Conservation (phyloP, 35 echinoderm and acorn worm genomes). For the Apostichopus japonicus region DNA sequence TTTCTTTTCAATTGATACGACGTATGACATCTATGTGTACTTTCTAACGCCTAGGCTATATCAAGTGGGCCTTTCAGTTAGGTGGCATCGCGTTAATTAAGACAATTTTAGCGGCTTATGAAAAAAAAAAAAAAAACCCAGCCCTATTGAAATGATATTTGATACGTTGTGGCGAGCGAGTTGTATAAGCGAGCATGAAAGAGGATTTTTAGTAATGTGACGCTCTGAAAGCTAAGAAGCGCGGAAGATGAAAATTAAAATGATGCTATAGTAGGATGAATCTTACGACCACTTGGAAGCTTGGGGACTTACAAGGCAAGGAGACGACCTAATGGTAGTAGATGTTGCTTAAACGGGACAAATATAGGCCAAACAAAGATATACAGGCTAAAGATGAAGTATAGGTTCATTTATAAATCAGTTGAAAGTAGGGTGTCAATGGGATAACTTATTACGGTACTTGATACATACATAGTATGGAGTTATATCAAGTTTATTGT, state of each 20-base stretch:
- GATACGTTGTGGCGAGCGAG: conserved; percentile 27
- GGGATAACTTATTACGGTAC: too few relatives aligned
- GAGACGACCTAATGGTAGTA: not conserved
- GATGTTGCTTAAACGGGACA: not conserved
- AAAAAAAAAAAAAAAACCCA: not conserved
- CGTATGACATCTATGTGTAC: conserved; percentile 3
- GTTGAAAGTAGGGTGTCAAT: too few relatives aligned
- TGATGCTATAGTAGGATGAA: not conserved
- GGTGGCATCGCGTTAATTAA: conserved; percentile 16
- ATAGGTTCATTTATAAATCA: too few relatives aligned
- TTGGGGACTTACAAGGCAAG: not conserved
- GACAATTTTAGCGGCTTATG: conserved; percentile 50
- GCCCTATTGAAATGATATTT: conserved; percentile 54
- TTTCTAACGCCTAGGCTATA: conserved; percentile 1
- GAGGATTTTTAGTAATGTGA: conserved; percentile 6
- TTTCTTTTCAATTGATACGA: conserved; percentile 2
- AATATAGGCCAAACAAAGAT: not conserved
- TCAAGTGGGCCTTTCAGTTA: conserved; percentile 34
- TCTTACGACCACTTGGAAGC: not conserved
- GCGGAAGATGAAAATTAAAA: not conserved
- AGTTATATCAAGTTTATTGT: too few relatives aligned
- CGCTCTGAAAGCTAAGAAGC: not conserved
- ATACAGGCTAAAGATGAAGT: too few relatives aligned
- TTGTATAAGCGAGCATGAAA: conserved; percentile 38
- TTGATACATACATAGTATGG: too few relatives aligned